These are phyloP conservation scores for Drosophila pachea DNA, from an alignment of 1,140 invertebrate genomes.

Conservation along the genomic window DNA sequence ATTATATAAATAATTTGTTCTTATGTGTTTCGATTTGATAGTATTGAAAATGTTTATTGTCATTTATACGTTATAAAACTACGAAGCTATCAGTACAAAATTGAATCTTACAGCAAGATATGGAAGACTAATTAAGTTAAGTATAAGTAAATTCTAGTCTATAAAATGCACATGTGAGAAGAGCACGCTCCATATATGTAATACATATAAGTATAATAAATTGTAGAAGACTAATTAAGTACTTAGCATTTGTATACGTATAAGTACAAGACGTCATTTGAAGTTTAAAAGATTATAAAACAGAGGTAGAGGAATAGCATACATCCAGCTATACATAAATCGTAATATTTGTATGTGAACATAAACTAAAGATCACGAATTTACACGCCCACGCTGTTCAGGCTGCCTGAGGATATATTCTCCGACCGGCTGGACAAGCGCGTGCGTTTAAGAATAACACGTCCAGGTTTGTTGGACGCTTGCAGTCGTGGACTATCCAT, in stretches of 20 bases:
- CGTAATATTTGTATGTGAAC: conserved; percentile 21
- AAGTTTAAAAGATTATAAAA: conserved; percentile 48
- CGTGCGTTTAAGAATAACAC: conserved; percentile 61
- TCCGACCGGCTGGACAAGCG: conserved; percentile 69
- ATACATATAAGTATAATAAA: conserved; percentile 13
- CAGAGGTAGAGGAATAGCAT: conserved; percentile 61
- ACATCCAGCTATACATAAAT: conserved; percentile 43
- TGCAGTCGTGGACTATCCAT: conserved; percentile 37
- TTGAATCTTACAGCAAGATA: conserved; percentile 48
- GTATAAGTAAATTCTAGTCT: conserved; percentile 16
- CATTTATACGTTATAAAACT: conserved; percentile 28
- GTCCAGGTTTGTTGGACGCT: conserved; percentile 43
- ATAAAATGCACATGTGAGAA: conserved; percentile 35
- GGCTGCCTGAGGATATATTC: conserved; percentile 70
- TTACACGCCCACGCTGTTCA: conserved; percentile 71
- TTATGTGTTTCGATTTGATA: not conserved
- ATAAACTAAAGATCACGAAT: conserved; percentile 72
- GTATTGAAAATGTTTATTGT: not conserved
- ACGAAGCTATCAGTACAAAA: conserved; percentile 72
- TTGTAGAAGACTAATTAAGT: conserved; percentile 58
- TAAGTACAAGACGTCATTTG: conserved; percentile 63
- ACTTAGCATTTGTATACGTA: conserved; percentile 41
- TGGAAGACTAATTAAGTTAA: conserved; percentile 64
- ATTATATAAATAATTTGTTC: not conserved
- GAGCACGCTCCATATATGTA: conserved; percentile 18